These are phyloP conservation scores for Drosophila kanapiae DNA, from an alignment of 1,140 invertebrate species.

Conservation along the genomic window DNA sequence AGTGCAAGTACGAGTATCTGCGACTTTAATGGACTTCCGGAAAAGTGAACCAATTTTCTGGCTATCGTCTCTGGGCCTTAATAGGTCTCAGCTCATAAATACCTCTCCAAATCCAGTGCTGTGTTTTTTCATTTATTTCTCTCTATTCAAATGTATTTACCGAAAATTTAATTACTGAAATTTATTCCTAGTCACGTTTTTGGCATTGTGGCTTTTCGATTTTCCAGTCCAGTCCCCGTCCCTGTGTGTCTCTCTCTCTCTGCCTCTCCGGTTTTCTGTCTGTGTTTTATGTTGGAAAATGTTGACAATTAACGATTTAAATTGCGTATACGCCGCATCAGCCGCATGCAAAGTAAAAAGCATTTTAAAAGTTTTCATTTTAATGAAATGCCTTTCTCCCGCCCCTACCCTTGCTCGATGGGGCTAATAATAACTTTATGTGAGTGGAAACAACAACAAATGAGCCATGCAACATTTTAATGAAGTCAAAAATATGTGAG, in stretches of 20 bases:
- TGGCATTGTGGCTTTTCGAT: slow-evolving; percentile 67
- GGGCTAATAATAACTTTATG: slow-evolving; percentile 52
- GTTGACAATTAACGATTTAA: slow-evolving; percentile 43
- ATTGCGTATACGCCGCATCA: slow-evolving; percentile 20
- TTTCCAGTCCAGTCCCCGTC: neutral
- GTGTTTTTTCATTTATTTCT: no score
- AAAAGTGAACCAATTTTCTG: neutral
- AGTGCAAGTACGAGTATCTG: neutral
- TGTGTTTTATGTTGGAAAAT: slow-evolving; percentile 18
- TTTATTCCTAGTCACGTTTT: slow-evolving; percentile 58
- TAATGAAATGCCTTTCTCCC: slow-evolving; percentile 24
- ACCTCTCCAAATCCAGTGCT: no score
- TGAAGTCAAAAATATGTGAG: slow-evolving; percentile 73
- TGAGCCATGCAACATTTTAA: slow-evolving; percentile 59
- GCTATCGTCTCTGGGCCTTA: neutral
- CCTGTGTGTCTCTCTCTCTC: no score
- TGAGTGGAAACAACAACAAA: slow-evolving; percentile 19
- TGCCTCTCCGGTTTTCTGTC: neutral
- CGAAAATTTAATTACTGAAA: slow-evolving; percentile 37
- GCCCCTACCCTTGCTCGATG: no score
- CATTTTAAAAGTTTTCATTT: slow-evolving; percentile 25
- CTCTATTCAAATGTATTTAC: slow-evolving; percentile 8
- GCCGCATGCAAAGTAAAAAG: neutral
- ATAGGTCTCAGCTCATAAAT: neutral
- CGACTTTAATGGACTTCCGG: neutral